Conservation (phyloP, 2,888 invertebrate species). For the Patella ulyssiponensis region DNA sequence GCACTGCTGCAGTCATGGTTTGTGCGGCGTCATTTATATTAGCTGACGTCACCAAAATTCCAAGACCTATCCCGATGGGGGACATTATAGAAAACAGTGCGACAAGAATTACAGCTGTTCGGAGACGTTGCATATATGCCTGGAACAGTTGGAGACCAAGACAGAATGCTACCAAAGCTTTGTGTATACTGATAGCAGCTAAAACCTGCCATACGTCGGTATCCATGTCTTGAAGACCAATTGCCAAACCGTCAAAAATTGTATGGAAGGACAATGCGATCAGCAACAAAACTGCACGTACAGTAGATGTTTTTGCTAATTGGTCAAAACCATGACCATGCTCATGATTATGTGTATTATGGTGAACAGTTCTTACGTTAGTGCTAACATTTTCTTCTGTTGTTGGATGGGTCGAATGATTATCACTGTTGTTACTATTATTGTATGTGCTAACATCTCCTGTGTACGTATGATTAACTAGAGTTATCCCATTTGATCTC, state of each 20-base stretch:
- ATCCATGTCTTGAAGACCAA: slow-evolving; percentile 73
- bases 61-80: slow-evolving; percentile 45
- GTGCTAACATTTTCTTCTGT: not conserved
- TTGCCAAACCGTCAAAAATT: slow-evolving; percentile 76
- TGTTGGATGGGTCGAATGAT: not conserved
- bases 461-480: not conserved
- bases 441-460: not conserved
- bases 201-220: slow-evolving; percentile 61
- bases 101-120: slow-evolving; percentile 22
- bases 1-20: slow-evolving; percentile 64
- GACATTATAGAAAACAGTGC: slow-evolving; percentile 38
- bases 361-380: not conserved
- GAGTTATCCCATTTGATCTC: not conserved
- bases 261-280: slow-evolving; percentile 76
- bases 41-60: slow-evolving; percentile 39
- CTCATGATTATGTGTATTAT: not conserved
- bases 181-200: slow-evolving; percentile 75
- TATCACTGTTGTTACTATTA: not conserved
- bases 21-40: slow-evolving; percentile 27
- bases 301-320: slow-evolving; percentile 5
- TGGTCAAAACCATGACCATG: not conserved
- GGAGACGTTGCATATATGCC: slow-evolving; percentile 56
- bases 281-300: slow-evolving; percentile 73
- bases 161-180: slow-evolving; percentile 75
- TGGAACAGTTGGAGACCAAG: slow-evolving; percentile 74